These are phyloP conservation scores for Nansenia antarctica DNA, from an alignment of 2,113 vertebrate genomes.

Conservation along the genomic window DNA sequence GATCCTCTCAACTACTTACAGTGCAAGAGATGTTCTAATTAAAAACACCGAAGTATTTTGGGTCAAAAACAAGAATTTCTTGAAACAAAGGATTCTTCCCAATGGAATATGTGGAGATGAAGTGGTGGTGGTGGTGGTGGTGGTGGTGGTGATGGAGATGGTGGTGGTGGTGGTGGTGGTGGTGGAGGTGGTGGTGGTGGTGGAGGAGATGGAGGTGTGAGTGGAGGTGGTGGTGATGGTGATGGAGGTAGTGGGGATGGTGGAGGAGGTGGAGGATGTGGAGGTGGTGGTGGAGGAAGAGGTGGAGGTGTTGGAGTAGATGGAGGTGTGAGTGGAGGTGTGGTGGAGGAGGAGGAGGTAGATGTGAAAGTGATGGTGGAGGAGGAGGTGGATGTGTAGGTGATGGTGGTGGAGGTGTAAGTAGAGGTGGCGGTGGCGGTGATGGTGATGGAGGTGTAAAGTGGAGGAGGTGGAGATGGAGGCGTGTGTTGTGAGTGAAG, in stretches of 20 bases:
- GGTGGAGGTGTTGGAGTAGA: neutral
- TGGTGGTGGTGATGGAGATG: too few relatives aligned
- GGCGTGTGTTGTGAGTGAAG: too few relatives aligned
- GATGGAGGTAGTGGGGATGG: neutral
- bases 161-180: too few relatives aligned
- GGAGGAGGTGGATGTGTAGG: too few relatives aligned
- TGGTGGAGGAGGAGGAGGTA: neutral
- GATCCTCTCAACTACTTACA: conserved; percentile 39
- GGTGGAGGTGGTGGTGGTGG: too few relatives aligned
- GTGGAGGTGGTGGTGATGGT: too few relatives aligned
- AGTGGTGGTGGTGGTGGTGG: conserved; percentile 11
- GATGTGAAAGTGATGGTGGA: neutral
- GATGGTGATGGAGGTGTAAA: neutral
- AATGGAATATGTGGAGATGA: conserved; percentile 27
- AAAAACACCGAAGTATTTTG: conserved; percentile 45
- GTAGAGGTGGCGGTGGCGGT: neutral
- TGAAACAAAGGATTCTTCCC: neutral
- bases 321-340: too few relatives aligned
- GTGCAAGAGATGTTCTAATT: conserved; percentile 38
- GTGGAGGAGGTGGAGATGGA: neutral
- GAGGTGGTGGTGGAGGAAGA: neutral
- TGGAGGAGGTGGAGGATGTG: too few relatives aligned
- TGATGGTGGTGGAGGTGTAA: too few relatives aligned
- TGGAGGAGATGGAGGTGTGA: neutral
- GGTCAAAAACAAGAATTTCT: conserved; percentile 24